Conservation (phyloP, 2,888 invertebrate species). For the Stegophylla sp. region DNA sequence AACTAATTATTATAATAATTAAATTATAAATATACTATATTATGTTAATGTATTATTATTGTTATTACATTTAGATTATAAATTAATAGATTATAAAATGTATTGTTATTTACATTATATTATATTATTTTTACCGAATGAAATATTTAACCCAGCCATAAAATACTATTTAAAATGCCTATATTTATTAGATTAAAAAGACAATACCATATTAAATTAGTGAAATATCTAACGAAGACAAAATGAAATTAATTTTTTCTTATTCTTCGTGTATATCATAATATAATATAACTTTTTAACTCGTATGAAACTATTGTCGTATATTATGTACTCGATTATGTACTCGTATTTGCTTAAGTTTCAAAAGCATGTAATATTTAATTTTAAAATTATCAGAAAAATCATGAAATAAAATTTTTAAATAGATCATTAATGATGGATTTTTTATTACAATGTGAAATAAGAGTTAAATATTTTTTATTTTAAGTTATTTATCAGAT, state of each 20-base stretch:
- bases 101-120: constrained; percentile 45
- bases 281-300: not conserved
- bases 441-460: not conserved
- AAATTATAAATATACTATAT: constrained; percentile 33
- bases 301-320: not conserved
- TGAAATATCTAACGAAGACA: constrained; percentile 7
- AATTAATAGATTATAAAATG: constrained; percentile 44
- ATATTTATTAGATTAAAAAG: constrained; percentile 9
- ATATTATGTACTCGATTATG: not conserved
- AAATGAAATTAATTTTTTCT: not conserved
- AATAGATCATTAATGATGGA: not conserved
- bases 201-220: constrained; percentile 8
- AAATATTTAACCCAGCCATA: constrained; percentile 22
- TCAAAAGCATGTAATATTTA: not conserved
- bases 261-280: not conserved
- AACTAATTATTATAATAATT: constrained; percentile 30
- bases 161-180: not conserved
- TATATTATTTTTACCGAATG: constrained; percentile 21
- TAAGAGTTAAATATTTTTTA: not conserved
- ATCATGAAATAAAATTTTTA: not conserved
- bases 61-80: constrained; percentile 54
- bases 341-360: not conserved
- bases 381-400: not conserved
- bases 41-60: constrained; percentile 55
- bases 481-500: not conserved